These are phyloP conservation scores for Eristalis tenax DNA, from an alignment of 2,888 invertebrate species.

Conservation along the genomic window DNA sequence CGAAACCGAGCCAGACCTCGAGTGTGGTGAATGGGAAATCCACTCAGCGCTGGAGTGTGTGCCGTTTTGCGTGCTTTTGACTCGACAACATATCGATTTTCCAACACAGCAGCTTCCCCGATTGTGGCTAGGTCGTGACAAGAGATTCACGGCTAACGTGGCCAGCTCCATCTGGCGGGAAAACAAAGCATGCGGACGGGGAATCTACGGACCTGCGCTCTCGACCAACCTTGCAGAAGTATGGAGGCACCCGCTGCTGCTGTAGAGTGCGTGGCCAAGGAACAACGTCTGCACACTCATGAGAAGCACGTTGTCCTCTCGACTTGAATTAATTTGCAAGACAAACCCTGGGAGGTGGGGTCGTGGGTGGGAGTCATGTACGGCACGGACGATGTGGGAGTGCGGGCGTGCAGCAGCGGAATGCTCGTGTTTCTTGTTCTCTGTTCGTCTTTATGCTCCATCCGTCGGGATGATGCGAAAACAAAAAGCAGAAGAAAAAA, in stretches of 20 bases:
- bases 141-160: constrained; percentile 16
- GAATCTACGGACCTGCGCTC: constrained; percentile 36
- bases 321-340: constrained; percentile 60
- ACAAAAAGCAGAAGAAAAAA: neutral
- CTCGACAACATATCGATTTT: constrained; percentile 57
- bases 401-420: constrained; percentile 7
- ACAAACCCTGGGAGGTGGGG: neutral
- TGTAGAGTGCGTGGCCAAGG: constrained; percentile 27
- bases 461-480: neutral
- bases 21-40: constrained; percentile 4
- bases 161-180: constrained; percentile 45
- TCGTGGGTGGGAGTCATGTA: constrained; percentile 1
- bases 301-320: constrained; percentile 61
- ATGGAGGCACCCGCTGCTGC: constrained; percentile 10
- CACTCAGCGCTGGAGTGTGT: neutral
- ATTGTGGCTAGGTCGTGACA: neutral
- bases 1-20: neutral
- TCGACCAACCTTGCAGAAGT: constrained; percentile 29
- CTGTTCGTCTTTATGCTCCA: neutral
- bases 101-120: neutral
- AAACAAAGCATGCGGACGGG: neutral
- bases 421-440: neutral
- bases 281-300: constrained; percentile 51
- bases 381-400: neutral
- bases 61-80: neutral